These are phyloP conservation scores for Hormiphora californensis DNA, from an alignment of 37 sponge, comb jelly and placozoan genomes.

Conservation along the genomic window DNA sequence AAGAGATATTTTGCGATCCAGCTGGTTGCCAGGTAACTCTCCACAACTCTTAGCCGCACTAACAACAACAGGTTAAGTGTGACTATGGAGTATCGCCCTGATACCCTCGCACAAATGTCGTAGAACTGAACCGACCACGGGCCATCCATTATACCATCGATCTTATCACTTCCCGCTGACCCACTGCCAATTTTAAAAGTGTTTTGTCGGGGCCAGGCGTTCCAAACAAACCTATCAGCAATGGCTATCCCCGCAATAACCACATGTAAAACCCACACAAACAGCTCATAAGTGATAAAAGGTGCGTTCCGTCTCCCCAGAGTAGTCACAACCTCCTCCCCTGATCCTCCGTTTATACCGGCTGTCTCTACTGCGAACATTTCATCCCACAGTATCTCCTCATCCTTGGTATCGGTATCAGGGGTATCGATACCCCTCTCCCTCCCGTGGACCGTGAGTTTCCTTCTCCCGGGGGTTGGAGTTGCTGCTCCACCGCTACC, in stretches of 20 bases:
- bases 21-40: conserved; percentile 2
- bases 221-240: conserved; percentile 3
- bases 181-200: conserved; percentile 3
- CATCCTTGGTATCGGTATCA: too few relatives aligned
- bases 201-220: conserved; percentile 8
- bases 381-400: too few relatives aligned
- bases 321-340: too few relatives aligned
- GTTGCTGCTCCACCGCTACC: too few relatives aligned
- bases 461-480: too few relatives aligned
- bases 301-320: not conserved
- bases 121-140: conserved; percentile 25
- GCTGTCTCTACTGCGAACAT: too few relatives aligned
- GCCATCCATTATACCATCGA: not conserved
- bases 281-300: not conserved
- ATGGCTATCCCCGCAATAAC: not conserved
- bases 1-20: not conserved
- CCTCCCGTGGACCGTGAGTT: too few relatives aligned
- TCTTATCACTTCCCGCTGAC: not conserved
- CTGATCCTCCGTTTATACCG: too few relatives aligned
- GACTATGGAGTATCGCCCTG: conserved; percentile 17
- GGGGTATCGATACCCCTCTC: too few relatives aligned
- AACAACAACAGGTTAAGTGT: conserved; percentile 1
- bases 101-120: conserved; percentile 39
- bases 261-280: not conserved
- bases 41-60: not conserved